These are phyloP conservation scores for Hypomecis atomaria DNA, from an alignment of 2,888 invertebrate species.

Conservation along the genomic window DNA sequence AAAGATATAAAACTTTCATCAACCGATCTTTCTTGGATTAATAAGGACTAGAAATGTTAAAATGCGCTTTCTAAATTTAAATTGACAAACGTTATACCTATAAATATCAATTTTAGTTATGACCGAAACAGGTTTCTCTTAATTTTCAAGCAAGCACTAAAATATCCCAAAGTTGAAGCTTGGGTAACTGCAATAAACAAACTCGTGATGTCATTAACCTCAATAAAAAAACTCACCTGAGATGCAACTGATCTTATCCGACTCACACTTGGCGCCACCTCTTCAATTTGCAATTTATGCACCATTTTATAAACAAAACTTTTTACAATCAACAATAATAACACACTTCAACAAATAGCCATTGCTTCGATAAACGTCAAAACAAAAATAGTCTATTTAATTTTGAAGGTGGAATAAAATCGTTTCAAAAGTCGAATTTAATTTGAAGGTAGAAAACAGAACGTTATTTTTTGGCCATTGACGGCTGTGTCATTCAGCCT, in stretches of 20 bases:
- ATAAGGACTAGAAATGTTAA: no score
- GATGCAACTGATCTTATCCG: conserved; percentile 61
- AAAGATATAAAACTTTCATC: no score
- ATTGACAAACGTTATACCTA: no score
- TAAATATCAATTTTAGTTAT: no score
- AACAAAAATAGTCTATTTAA: background rate
- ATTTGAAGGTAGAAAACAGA: background rate
- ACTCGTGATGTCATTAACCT: no score
- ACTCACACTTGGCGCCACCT: conserved; percentile 47
- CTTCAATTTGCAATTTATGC: conserved; percentile 41
- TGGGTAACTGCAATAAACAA: no score
- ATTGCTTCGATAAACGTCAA: background rate
- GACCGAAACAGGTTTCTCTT: no score
- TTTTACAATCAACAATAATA: conserved; percentile 9
- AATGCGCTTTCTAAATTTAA: no score
- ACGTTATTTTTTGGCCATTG: background rate
- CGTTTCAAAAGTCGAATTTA: background rate
- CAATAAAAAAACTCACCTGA: no score
- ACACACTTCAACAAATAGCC: background rate
- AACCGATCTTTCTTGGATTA: no score
- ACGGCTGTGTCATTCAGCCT: conserved; percentile 19
- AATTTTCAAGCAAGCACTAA: no score
- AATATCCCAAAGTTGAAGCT: no score
- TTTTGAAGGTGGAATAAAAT: conserved; percentile 8
- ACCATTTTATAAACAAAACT: conserved; percentile 38